These are phyloP conservation scores for Sclerurus mexicanus DNA, from an alignment of 2,113 vertebrate genomes.

Conservation along the genomic window DNA sequence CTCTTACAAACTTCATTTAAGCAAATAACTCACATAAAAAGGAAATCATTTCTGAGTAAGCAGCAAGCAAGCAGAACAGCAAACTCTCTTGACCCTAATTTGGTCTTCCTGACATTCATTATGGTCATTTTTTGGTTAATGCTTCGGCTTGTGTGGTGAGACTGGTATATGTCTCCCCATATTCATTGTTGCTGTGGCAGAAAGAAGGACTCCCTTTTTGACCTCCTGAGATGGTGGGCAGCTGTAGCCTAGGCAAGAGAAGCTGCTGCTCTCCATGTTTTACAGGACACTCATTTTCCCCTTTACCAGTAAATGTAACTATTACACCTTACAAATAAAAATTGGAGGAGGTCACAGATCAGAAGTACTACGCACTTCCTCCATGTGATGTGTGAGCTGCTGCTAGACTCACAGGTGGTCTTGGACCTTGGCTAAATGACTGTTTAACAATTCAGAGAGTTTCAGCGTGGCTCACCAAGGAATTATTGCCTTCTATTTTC, in stretches of 20 bases:
- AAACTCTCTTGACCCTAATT: not conserved
- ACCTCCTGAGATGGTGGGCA: not conserved
- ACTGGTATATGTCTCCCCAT: not conserved
- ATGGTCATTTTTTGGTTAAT: not conserved
- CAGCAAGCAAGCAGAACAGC: not conserved
- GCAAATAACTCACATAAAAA: not conserved
- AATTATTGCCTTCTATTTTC: not conserved
- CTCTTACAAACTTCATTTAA: not conserved
- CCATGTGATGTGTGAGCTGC: not conserved
- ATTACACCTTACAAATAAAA: not conserved
- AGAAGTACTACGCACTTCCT: not conserved
- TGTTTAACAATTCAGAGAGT: not conserved
- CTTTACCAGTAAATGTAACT: not conserved
- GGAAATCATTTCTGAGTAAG: conserved; percentile 24
- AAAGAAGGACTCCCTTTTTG: not conserved
- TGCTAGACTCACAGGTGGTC: not conserved
- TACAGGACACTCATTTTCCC: not conserved
- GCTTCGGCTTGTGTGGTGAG: not conserved
- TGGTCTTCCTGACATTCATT: not conserved
- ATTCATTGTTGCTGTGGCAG: not conserved
- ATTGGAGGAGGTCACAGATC: not conserved
- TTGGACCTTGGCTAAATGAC: not conserved
- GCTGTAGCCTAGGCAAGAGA: not conserved
- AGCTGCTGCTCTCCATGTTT: not conserved
- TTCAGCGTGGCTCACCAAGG: not conserved